These are phyloP conservation scores for Alectura lathami DNA, from an alignment of 2,113 vertebrate species.

Conservation along the genomic window DNA sequence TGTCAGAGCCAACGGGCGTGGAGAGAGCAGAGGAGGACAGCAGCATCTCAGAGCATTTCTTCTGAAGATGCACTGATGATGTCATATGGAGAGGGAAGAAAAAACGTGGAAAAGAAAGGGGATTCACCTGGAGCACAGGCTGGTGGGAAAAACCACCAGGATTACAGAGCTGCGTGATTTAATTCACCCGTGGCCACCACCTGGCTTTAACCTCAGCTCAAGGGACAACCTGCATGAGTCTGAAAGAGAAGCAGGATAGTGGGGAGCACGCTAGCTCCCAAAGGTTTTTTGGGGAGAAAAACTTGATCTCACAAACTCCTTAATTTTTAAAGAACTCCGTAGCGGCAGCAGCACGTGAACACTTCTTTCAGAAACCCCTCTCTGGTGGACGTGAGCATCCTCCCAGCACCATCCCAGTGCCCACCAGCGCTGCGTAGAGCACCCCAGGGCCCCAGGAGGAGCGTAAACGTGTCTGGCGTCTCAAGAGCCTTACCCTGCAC, in stretches of 20 bases:
- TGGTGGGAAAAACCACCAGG: background rate
- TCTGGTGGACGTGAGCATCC: background rate
- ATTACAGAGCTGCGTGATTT: background rate
- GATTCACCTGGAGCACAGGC: background rate
- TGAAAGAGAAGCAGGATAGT: background rate
- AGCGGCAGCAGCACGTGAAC: background rate
- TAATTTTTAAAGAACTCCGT: background rate
- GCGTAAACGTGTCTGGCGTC: background rate
- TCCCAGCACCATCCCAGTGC: background rate
- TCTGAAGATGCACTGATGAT: background rate
- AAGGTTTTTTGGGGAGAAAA: background rate
- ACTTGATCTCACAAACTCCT: background rate
- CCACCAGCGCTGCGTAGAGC: background rate
- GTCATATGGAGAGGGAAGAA: background rate
- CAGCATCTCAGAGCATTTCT: background rate
- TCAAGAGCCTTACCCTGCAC: background rate
- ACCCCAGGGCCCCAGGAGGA: background rate
- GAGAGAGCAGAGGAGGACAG: background rate
- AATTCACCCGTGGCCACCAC: background rate
- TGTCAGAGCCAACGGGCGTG: background rate
- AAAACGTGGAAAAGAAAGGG: background rate
- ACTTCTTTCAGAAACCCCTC: background rate
- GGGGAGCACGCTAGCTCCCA: background rate
- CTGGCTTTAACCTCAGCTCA: background rate
- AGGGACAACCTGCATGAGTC: background rate